Conservation (phyloP, 1,140 invertebrate genomes). For the Caenorhabditis latens region DNA sequence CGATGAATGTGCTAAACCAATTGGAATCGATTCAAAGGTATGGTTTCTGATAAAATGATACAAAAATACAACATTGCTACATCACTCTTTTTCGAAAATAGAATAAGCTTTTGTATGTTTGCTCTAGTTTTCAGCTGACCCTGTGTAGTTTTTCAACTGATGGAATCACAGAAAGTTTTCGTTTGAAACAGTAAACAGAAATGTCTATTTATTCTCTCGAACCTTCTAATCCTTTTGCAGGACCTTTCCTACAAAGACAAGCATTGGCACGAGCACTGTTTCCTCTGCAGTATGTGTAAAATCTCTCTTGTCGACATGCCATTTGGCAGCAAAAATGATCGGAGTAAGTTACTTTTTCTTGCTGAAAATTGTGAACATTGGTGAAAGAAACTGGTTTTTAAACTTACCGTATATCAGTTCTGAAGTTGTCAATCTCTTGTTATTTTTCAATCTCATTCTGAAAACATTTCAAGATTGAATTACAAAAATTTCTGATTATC, state of each 20-base stretch:
- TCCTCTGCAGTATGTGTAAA: slow-evolving; percentile 97
- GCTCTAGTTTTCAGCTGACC: slow-evolving; percentile 16
- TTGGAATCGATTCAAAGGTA: slow-evolving; percentile 99
- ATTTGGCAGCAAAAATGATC: slow-evolving; percentile 92
- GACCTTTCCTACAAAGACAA: slow-evolving; percentile 99
- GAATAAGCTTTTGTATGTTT: slow-evolving; percentile 20
- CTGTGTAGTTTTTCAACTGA: background rate
- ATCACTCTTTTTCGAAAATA: background rate
- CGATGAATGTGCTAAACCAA: slow-evolving; percentile 96
- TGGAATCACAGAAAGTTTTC: background rate
- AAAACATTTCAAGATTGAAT: no score
- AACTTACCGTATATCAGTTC: no score
- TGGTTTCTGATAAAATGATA: background rate
- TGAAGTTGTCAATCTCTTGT: no score
- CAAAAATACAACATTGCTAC: background rate
- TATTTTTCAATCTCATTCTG: no score
- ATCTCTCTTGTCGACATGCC: slow-evolving; percentile 98
- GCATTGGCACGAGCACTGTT: slow-evolving; percentile 98
- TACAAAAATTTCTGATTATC: slow-evolving; percentile 61
- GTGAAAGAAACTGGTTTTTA: background rate
- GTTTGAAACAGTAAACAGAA: background rate
- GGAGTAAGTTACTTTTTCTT: slow-evolving; percentile 80
- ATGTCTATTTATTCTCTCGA: background rate
- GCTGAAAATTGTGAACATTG: background rate
- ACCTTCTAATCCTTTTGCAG: slow-evolving; percentile 81